Evolutionary conservation across 2,113 vertebrate genomes (phyloP).

Genomic region (Seriola rivoliana): DNA sequence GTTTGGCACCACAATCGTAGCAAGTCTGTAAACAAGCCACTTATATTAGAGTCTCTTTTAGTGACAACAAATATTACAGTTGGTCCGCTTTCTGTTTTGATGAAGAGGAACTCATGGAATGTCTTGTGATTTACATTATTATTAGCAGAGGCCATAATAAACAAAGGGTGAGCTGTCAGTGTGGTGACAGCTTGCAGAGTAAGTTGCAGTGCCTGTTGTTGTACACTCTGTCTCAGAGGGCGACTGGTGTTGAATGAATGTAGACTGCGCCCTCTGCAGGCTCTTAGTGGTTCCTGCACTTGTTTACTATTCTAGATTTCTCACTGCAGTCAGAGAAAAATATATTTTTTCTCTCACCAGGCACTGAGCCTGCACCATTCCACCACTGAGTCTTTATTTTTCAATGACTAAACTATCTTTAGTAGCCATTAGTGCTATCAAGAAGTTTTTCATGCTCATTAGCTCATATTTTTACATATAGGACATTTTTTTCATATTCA

Average conservation of each 20-base stretch:
- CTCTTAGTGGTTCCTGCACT: constrained; percentile 35
- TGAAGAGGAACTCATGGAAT: neutral
- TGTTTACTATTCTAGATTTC: constrained; percentile 56
- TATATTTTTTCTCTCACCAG: neutral
- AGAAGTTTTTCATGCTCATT: neutral
- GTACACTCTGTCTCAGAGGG: constrained; percentile 33
- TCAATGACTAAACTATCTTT: neutral
- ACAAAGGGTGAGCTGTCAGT: constrained; percentile 27
- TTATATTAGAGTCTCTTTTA: neutral
- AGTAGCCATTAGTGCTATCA: neutral
- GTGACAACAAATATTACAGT: neutral
- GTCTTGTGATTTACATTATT: constrained; percentile 22
- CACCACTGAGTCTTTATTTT: neutral
- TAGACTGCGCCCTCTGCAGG: constrained; percentile 73
- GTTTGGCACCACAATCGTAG: constrained; percentile 1
- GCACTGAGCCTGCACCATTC: neutral
- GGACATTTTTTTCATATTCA: neutral
- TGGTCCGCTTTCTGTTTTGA: neutral
- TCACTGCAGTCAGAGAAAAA: constrained; percentile 38
- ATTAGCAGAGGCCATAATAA: constrained; percentile 19
- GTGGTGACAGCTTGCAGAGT: constrained; percentile 27
- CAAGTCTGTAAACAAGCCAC: neutral
- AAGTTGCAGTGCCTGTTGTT: constrained; percentile 38
- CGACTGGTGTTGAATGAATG: constrained; percentile 13
- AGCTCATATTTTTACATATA: neutral